phyloP scores from a whole-genome alignment of 2,113 vertebrate genomes.

The Paraplagusia blochii region DNA sequence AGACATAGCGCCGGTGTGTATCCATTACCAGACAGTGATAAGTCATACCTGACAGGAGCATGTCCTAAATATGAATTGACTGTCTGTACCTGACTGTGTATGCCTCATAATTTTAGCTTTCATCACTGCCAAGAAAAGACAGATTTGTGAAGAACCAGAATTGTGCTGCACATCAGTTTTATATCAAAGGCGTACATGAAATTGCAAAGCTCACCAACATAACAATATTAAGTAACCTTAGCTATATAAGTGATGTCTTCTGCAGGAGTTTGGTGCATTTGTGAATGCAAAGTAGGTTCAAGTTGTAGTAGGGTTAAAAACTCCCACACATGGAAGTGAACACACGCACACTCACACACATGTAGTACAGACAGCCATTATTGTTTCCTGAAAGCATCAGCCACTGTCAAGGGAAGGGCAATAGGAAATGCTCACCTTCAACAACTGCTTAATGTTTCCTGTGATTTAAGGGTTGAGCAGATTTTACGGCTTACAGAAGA shows the following conservation, averaged over 20 bases:
- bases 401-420: constrained; percentile 64
- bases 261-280: constrained; percentile 37
- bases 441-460: constrained; percentile 86
- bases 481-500: constrained; percentile 39
- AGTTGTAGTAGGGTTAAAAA: too few species aligned
- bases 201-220: too few species aligned
- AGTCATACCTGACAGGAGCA: constrained; percentile 17
- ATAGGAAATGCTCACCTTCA: constrained; percentile 82
- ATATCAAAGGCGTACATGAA: too few species aligned
- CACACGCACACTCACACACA: constrained; percentile 13
- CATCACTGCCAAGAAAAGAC: constrained; percentile 17
- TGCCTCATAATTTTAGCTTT: constrained; percentile 19
- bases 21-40: constrained; percentile 23
- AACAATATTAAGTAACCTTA: too few species aligned
- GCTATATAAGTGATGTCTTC: constrained; percentile 9
- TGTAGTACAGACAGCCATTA: constrained; percentile 39
- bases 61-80: constrained; percentile 6
- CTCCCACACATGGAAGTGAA: neutral
- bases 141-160: too few species aligned
- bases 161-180: too few species aligned
- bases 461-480: constrained; percentile 46
- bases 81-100: constrained; percentile 20
- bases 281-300: constrained; percentile 25
- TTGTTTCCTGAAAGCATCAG: constrained; percentile 52
- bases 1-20: constrained; percentile 5